Percentiles rank a stretch among this genome's conserved stretches.
Conservation (phyloP, 2,113 vertebrate genomes). For the Furnarius figulus region DNA sequence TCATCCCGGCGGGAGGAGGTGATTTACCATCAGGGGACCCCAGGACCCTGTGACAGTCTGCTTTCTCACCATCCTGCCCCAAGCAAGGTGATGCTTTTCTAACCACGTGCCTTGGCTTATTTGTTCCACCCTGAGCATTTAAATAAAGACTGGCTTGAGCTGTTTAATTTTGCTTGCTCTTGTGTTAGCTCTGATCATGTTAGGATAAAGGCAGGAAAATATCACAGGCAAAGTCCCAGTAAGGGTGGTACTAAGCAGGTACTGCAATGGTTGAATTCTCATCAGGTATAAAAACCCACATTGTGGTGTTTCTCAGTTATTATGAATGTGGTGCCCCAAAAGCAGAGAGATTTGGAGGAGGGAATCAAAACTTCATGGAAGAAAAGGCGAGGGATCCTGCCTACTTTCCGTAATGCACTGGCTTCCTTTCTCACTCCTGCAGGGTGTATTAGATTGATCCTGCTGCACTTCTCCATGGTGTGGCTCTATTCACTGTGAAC, state of each 20-base stretch:
- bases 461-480: neutral
- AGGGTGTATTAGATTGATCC: neutral
- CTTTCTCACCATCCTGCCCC: neutral
- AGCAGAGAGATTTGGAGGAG: neutral
- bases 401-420: neutral
- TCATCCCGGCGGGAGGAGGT: neutral
- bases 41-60: neutral
- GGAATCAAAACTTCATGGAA: neutral
- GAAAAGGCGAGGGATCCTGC: fast-evolving
- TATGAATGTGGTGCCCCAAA: neutral
- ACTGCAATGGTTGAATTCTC: neutral
- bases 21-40: neutral
- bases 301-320: neutral
- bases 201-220: neutral
- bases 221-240: neutral
- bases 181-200: neutral
- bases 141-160: neutral
- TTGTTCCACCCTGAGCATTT: neutral
- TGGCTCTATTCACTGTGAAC: neutral
- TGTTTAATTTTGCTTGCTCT: neutral
- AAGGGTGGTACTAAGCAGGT: neutral
- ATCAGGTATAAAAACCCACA: neutral
- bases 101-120: neutral
- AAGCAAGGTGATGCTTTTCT: neutral
- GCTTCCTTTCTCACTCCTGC: neutral